Conservation (phyloP, 2,113 vertebrate species). For the Pelvicachromis taeniatus region DNA sequence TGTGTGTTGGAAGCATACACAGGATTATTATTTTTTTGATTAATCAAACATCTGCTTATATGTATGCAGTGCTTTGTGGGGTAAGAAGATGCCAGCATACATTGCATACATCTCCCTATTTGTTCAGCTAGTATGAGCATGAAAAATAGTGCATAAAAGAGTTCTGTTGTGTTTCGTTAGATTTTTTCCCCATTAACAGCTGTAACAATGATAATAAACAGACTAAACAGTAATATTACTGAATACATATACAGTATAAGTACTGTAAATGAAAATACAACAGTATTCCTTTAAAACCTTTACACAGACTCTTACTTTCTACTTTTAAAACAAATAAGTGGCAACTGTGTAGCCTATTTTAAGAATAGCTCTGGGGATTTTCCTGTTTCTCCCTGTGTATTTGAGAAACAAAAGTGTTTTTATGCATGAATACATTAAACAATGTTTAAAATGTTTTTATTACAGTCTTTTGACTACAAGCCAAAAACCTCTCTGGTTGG, state of each 20-base stretch:
- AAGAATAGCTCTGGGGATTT: neutral
- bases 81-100: neutral
- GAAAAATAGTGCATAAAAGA: neutral
- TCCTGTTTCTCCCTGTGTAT: neutral
- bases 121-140: neutral
- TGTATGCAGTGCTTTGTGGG: neutral
- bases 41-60: neutral
- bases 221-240: neutral
- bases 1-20: neutral
- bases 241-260: neutral
- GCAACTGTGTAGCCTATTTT: neutral
- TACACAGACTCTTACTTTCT: neutral
- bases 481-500: neutral
- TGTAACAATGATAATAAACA: neutral
- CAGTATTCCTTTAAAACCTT: neutral
- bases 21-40: neutral
- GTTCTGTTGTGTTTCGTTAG: neutral
- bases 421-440: neutral
- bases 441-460: neutral
- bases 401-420: neutral
- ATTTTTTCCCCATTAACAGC: neutral
- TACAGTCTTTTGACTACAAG: neutral
- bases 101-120: neutral
- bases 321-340: neutral
- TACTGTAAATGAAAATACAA: neutral